Evolutionary conservation across 2,113 vertebrate species (phyloP).

Genomic region (Zosterops borbonicus): DNA sequence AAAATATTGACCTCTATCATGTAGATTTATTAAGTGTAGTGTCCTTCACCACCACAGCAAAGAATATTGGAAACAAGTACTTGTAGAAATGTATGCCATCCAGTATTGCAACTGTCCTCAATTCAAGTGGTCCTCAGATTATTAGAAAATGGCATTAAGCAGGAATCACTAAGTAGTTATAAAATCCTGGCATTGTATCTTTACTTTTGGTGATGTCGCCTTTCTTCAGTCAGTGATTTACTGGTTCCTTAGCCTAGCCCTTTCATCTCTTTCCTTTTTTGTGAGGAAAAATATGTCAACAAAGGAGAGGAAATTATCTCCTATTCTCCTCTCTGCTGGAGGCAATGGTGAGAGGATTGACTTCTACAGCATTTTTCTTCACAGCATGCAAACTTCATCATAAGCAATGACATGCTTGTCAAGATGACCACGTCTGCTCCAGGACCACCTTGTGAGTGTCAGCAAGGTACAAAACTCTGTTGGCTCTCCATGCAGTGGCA

Average conservation of each 20-base stretch:
- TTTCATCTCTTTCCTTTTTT: background rate
- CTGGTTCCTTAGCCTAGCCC: background rate
- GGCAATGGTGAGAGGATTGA: background rate
- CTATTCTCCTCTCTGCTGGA: background rate
- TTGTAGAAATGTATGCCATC: background rate
- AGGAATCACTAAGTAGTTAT: background rate
- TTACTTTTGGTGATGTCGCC: background rate
- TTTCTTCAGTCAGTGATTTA: background rate
- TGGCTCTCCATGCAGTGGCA: background rate
- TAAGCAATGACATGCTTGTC: background rate
- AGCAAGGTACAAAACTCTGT: background rate
- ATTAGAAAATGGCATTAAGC: background rate
- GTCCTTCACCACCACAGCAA: background rate
- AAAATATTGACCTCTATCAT: background rate
- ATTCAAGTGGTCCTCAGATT: background rate
- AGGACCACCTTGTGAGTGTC: background rate
- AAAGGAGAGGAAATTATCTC: background rate
- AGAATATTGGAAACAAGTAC: background rate
- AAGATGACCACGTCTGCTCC: background rate
- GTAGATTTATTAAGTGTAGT: background rate
- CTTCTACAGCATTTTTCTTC: background rate
- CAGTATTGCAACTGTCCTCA: background rate
- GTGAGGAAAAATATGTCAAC: background rate
- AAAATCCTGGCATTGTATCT: background rate
- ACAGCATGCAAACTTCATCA: background rate